phyloP scores from a whole-genome alignment of 2,797 vertebrate species.

The Sebastes aleutianus region DNA sequence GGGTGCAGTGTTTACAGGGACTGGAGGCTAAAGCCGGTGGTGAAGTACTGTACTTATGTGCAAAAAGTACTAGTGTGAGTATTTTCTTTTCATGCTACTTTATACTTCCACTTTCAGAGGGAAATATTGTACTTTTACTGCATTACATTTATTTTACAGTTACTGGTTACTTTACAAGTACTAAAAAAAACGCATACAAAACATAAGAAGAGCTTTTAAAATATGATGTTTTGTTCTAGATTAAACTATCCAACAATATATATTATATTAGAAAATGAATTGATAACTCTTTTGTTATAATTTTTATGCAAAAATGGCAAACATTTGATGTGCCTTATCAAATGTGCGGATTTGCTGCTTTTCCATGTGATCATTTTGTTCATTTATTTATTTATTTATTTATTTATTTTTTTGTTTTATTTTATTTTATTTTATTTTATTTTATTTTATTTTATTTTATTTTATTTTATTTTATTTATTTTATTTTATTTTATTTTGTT shows the following conservation, averaged over 20 bases:
- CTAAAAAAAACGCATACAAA: background rate
- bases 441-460: background rate
- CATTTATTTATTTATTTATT: too few species aligned
- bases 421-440: too few species aligned
- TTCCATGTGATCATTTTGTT: background rate
- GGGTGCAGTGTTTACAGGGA: background rate
- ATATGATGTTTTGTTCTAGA: background rate
- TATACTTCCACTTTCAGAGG: background rate
- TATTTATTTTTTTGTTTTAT: background rate
- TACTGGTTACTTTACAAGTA: background rate
- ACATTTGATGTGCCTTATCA: background rate
- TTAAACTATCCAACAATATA: background rate
- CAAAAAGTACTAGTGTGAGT: background rate
- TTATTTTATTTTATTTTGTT: background rate
- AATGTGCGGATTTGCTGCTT: background rate
- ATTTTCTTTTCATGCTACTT: too few species aligned
- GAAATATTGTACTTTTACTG: background rate
- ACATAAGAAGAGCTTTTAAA: background rate
- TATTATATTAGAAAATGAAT: background rate
- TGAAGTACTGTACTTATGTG: background rate
- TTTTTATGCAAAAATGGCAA: background rate
- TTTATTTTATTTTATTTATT: background rate
- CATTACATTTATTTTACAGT: background rate
- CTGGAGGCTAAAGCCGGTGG: too few species aligned
- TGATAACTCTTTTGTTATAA: rapidly evolving